Percentiles rank a stretch among this genome's conserved stretches.
Evolutionary conservation across 2,888 invertebrate genomes (phyloP).

Genomic region (Tyria jacobaeae): DNA sequence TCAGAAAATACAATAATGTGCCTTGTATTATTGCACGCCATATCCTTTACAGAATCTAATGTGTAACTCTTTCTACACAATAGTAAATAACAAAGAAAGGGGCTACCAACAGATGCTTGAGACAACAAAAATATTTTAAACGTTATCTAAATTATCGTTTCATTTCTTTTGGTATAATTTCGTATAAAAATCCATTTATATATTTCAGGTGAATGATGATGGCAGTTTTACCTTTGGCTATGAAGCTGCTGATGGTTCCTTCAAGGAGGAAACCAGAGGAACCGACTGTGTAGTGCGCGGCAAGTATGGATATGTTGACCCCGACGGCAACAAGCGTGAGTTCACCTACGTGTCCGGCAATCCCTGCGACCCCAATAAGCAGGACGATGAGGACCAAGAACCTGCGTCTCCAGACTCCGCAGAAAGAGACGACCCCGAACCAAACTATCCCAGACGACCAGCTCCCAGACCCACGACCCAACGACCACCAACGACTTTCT

Average conservation of each 20-base stretch:
- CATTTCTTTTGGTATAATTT: background rate
- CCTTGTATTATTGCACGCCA: too few species aligned
- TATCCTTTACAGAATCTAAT: too few species aligned
- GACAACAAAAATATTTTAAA: too few species aligned
- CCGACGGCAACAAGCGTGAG: conserved; percentile 94
- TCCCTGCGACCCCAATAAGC: conserved; percentile 94
- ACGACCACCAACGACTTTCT: conserved; percentile 88
- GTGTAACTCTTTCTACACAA: too few species aligned
- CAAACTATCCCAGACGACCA: conserved; percentile 86
- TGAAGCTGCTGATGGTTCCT: conserved; percentile 94
- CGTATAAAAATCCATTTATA: background rate
- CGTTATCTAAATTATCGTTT: too few species aligned
- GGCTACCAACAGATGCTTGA: too few species aligned
- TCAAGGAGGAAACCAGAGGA: conserved; percentile 94
- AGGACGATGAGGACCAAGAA: conserved; percentile 88
- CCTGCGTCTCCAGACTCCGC: conserved; percentile 84
- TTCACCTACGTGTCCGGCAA: conserved; percentile 95
- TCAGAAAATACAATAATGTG: too few species aligned
- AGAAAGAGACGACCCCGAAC: conserved; percentile 88
- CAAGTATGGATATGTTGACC: conserved; percentile 95
- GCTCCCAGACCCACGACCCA: conserved; percentile 78
- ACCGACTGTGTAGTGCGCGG: conserved; percentile 95
- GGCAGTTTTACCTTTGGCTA: conserved; percentile 95
- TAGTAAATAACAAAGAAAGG: too few species aligned
- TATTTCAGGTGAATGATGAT: conserved; percentile 90